phyloP scores from a whole-genome alignment of 2,797 vertebrate genomes.

The Geotrypetes seraphini region DNA sequence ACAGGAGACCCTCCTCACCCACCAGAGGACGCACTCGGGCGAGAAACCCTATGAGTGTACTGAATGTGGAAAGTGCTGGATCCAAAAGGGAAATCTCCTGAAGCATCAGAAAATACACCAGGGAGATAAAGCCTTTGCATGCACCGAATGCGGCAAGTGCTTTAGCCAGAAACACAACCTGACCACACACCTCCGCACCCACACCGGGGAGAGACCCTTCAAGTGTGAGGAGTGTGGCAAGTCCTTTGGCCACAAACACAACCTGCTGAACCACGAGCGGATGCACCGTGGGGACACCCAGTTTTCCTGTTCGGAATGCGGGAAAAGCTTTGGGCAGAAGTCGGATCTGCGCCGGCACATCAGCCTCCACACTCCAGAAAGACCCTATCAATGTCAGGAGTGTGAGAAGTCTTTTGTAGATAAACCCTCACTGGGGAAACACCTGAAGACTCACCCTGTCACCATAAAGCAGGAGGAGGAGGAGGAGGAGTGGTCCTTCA shows the following conservation, averaged over 20 bases:
- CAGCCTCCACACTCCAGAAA: slow-evolving; percentile 25
- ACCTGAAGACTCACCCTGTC: slow-evolving; percentile 21
- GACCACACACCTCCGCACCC: no score
- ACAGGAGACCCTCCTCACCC: no score
- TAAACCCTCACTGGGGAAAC: slow-evolving; percentile 18
- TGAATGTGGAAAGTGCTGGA: background rate
- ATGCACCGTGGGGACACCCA: background rate
- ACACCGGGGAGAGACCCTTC: background rate
- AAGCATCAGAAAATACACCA: background rate
- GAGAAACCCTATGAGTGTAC: background rate
- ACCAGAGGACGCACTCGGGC: no score
- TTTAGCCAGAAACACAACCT: background rate
- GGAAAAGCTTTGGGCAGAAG: background rate
- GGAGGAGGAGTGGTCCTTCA: background rate
- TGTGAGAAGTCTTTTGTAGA: slow-evolving; percentile 25
- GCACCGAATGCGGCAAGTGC: background rate
- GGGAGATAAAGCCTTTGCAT: background rate
- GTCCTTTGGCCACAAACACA: background rate
- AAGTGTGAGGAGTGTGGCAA: background rate
- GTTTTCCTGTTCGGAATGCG: background rate
- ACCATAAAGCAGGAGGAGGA: background rate
- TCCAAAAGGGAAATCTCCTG: background rate
- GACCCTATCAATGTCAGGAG: slow-evolving; percentile 26
- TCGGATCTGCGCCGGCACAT: background rate
- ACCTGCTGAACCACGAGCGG: background rate